phyloP scores from a whole-genome alignment of 2,113 vertebrate genomes.

The Paratilapia polleni region DNA sequence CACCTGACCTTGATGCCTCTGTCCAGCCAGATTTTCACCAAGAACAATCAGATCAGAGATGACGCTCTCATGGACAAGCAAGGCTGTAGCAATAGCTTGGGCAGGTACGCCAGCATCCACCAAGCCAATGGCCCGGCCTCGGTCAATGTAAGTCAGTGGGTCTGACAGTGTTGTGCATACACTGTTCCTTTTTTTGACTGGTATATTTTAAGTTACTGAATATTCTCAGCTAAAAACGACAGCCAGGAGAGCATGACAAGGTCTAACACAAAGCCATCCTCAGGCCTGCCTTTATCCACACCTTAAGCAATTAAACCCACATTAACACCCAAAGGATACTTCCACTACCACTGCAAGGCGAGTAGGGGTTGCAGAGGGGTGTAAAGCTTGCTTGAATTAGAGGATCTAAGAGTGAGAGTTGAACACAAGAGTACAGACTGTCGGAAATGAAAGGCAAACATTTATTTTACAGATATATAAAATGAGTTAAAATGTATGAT shows the following conservation, averaged over 20 bases:
- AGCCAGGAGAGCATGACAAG: no score
- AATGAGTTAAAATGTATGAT: no score
- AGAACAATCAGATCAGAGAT: not conserved
- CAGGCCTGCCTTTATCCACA: not conserved
- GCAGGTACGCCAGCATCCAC: no score
- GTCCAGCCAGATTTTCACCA: not conserved
- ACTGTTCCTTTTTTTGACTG: not conserved
- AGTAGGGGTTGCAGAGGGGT: not conserved
- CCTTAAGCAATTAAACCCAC: not conserved
- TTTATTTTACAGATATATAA: no score
- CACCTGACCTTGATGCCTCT: not conserved
- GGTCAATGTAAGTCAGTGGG: no score
- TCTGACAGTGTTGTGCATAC: not conserved
- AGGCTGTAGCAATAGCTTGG: not conserved
- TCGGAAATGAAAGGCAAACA: not conserved
- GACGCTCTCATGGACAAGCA: not conserved
- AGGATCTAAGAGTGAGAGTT: not conserved
- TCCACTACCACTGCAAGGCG: not conserved
- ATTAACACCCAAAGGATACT: not conserved
- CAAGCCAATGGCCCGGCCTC: no score
- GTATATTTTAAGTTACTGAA: not conserved
- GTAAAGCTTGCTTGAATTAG: not conserved
- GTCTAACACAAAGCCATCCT: not conserved
- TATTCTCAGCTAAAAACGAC: no score
- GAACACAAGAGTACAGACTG: not conserved